These are phyloP conservation scores for Aphelenchoides fujianensis DNA, from an alignment of 1,140 invertebrate genomes.

Conservation along the genomic window DNA sequence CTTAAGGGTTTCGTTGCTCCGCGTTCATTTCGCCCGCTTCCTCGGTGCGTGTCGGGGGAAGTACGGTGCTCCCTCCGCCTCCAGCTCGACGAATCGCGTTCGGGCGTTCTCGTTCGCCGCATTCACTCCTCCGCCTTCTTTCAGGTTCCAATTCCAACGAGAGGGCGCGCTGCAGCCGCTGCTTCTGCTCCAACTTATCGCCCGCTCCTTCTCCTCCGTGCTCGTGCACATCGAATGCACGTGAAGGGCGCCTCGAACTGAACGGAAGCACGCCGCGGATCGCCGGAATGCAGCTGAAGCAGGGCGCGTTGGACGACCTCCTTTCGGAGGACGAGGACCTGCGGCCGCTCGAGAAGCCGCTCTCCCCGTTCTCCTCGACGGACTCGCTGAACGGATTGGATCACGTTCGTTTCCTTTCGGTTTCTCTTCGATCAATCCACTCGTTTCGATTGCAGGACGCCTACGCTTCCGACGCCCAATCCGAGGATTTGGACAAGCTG, in stretches of 20 bases:
- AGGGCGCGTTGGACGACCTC: not conserved
- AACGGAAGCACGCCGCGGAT: not conserved
- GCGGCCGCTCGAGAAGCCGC: not conserved
- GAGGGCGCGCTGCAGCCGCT: not conserved
- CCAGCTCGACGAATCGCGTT: no score
- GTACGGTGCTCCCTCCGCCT: no score
- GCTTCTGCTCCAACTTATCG: not conserved
- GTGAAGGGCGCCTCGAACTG: not conserved
- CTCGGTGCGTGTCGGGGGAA: no score
- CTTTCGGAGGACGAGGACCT: not conserved
- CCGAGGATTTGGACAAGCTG: conserved; percentile 51
- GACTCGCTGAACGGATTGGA: conserved; percentile 3
- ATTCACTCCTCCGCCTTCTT: no score
- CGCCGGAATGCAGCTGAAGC: not conserved
- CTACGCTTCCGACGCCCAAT: conserved; percentile 16
- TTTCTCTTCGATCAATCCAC: not conserved
- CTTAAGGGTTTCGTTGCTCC: no score
- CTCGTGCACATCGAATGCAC: conserved; percentile 10
- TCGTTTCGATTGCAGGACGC: conserved; percentile 10
- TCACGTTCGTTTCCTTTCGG: conserved; percentile 3
- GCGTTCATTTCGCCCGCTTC: no score
- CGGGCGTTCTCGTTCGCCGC: no score
- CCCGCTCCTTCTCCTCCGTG: not conserved
- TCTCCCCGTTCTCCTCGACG: not conserved
- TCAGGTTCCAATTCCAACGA: no score